Conservation (phyloP, 2,888 invertebrate genomes). For the Acleris holmiana region DNA sequence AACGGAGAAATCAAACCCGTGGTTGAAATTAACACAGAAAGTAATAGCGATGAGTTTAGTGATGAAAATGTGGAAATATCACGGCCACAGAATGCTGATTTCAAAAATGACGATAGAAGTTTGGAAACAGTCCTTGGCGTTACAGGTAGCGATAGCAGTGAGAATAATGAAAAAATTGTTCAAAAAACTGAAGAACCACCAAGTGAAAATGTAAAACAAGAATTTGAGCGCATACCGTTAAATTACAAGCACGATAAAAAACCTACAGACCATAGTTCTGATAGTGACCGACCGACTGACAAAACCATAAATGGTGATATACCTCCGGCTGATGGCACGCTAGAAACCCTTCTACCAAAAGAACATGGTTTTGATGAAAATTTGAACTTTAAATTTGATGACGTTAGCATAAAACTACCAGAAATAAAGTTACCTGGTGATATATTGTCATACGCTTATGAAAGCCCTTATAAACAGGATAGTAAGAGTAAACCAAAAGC, state of each 20-base stretch:
- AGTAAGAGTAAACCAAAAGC: constrained; percentile 45
- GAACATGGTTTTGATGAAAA: constrained; percentile 65
- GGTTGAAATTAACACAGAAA: constrained; percentile 66
- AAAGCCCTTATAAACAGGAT: constrained; percentile 52
- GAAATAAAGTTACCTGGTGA: constrained; percentile 79
- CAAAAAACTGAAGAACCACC: constrained; percentile 40
- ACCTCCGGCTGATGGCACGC: constrained; percentile 52
- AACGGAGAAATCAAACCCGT: constrained; percentile 74
- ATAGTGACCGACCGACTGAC: constrained; percentile 37
- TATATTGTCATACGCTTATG: constrained; percentile 65
- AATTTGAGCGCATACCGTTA: constrained; percentile 77
- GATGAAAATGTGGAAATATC: constrained; percentile 45
- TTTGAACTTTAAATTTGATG: constrained; percentile 71
- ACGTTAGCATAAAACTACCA: constrained; percentile 71
- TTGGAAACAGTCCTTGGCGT: constrained; percentile 55
- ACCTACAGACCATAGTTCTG: constrained; percentile 44
- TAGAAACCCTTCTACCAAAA: constrained; percentile 56
- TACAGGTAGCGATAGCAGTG: constrained; percentile 45
- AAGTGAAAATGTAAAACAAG: constrained; percentile 66
- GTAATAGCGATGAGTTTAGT: constrained; percentile 52
- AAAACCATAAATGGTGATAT: constrained; percentile 43
- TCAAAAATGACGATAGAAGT: constrained; percentile 48
- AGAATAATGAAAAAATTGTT: constrained; percentile 50
- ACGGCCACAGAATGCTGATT: constrained; percentile 43
- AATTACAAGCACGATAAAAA: constrained; percentile 68